Evolutionary conservation across 2,888 invertebrate species (phyloP), one percentile per base, ranked within the genome.

Genomic region (Copidosoma aretas): DNA sequence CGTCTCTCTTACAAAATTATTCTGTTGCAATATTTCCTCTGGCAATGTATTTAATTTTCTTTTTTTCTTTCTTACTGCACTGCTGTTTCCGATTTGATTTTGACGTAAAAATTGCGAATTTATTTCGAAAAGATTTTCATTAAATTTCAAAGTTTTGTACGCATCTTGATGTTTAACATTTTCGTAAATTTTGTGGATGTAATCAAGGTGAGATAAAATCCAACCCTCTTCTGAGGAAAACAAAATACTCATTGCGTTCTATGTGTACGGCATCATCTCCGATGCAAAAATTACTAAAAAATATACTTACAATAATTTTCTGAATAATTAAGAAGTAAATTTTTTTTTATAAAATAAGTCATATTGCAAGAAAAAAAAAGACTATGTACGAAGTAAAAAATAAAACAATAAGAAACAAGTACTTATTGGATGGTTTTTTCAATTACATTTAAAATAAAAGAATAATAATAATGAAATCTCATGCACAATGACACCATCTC

Each of bases 191-290:
- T 82, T 77, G 69, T 86, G 80, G 12, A 88, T 78, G 75, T 84
- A 86, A 46, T 82, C 73, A 72, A 84, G 78, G 75, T 88, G 87
- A 15, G 86, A 88, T 75, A 88, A 79, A 52, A 86, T 82, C 82
- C 84, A 86, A 25, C 87, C 87, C 52, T 81, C 77, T 15, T 83
- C 77, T 57, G 78, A 78, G 32, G 75, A 71, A 63, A 79, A 80
- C 65, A 86, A 74, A 53, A 86, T 73, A 74, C 86, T 86, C 87
- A 87, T 87, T 15, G 17, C 10, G 32, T 32, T 32, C 8, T 32
- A 32, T 3, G 32, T 32, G 32, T 32, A 32, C 8, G n/a, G n/a
- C n/a, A n/a, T n/a, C n/a, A 32, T 32, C 8, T 32, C 32, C 8
- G 8, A 32, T 32, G 8, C 32, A 32, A 32, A 32, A 32, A 32